These are phyloP conservation scores for Ichneumoninae sp. DNA, from an alignment of 2,888 invertebrate genomes.

Conservation along the genomic window DNA sequence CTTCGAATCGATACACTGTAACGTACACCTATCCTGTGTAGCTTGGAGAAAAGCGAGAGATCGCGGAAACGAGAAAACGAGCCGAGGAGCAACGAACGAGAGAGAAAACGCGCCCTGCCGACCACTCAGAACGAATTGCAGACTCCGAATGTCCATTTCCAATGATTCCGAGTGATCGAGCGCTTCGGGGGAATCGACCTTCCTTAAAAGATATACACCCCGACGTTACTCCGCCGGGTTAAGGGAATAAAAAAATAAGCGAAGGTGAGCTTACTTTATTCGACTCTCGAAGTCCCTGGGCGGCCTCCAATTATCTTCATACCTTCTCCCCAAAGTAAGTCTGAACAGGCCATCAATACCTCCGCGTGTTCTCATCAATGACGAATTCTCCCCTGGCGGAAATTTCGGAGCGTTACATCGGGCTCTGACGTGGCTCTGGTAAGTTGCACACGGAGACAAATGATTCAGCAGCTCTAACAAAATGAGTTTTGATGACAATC, in stretches of 20 bases:
- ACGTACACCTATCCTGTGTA: constrained; percentile 5
- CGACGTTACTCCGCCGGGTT: background rate
- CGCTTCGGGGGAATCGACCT: constrained; percentile 40
- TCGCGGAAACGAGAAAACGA: constrained; percentile 24
- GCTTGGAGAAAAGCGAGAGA: constrained; percentile 38
- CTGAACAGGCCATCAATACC: background rate
- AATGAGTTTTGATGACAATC: too few species aligned
- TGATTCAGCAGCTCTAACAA: too few species aligned
- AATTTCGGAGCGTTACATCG: too few species aligned
- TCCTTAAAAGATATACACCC: constrained; percentile 36
- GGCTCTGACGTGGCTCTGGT: too few species aligned
- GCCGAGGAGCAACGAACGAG: constrained; percentile 1
- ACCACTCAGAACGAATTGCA: constrained; percentile 62
- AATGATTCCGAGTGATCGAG: constrained; percentile 62
- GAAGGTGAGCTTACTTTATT: background rate
- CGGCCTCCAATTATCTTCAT: background rate
- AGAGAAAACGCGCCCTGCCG: constrained; percentile 22
- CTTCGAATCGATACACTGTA: constrained; percentile 15
- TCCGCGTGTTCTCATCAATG: too few species aligned
- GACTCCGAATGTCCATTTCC: constrained; percentile 59
- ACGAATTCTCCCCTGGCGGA: too few species aligned
- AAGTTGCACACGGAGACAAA: too few species aligned
- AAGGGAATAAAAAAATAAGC: background rate
- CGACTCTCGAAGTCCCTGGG: background rate
- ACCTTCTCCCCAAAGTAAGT: background rate